These are phyloP conservation scores for Noctua janthina DNA, from an alignment of 2,888 invertebrate genomes.

Conservation along the genomic window DNA sequence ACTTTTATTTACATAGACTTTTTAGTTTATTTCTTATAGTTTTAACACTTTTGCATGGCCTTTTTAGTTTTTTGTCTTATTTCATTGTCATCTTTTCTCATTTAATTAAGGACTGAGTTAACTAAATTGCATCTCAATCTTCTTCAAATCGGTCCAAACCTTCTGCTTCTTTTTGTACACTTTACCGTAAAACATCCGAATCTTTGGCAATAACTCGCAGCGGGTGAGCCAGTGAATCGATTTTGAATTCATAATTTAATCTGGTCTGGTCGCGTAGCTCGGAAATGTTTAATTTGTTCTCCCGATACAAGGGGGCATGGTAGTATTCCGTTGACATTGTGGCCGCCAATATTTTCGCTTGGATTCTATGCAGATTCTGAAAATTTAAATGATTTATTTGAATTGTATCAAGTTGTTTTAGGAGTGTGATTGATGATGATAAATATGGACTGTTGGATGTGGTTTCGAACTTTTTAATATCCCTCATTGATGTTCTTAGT, in stretches of 20 bases:
- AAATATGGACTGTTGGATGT: neutral
- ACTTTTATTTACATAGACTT: neutral
- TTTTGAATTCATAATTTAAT: constrained; percentile 86
- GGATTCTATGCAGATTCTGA: constrained; percentile 42
- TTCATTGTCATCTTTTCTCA: neutral
- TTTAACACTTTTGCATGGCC: neutral
- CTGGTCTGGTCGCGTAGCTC: constrained; percentile 71
- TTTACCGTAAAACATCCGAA: constrained; percentile 38
- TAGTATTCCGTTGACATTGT: constrained; percentile 64
- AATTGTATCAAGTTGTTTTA: constrained; percentile 2
- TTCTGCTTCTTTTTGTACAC: constrained; percentile 22
- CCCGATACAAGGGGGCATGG: constrained; percentile 70
- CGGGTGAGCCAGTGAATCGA: constrained; percentile 79
- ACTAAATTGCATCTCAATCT: neutral
- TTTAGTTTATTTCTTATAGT: neutral
- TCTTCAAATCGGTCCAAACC: constrained; percentile 10
- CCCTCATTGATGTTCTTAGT: neutral
- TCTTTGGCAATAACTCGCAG: constrained; percentile 77
- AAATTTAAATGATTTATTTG: constrained; percentile 37
- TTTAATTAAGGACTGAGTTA: neutral
- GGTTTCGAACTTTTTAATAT: neutral
- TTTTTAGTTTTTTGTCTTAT: neutral
- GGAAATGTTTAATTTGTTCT: constrained; percentile 80
- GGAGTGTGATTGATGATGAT: constrained; percentile 26
- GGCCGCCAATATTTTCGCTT: constrained; percentile 49